phyloP scores from a whole-genome alignment of 2,113 vertebrate genomes.

The human region DNA sequence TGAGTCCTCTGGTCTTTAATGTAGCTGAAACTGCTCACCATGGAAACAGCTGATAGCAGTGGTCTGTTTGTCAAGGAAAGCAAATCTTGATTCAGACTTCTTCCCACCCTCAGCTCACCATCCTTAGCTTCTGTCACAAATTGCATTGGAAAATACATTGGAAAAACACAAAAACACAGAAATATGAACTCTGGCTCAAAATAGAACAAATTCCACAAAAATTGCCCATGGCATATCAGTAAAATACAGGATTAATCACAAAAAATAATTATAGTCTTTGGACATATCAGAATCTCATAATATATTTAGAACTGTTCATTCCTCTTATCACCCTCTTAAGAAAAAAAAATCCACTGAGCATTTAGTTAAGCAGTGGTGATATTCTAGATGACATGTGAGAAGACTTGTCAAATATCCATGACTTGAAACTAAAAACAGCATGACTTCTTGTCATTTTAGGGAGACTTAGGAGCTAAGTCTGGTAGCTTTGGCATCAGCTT shows the following conservation, averaged over 20 bases:
- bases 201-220: constrained; percentile 4
- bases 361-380: constrained; percentile 54
- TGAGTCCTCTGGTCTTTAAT: neutral
- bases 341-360: constrained; percentile 2
- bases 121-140: constrained; percentile 61
- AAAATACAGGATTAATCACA: constrained; percentile 58
- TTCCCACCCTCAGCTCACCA: neutral
- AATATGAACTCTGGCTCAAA: constrained; percentile 38
- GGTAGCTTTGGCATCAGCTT: constrained; percentile 62
- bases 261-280: constrained; percentile 60
- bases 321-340: constrained; percentile 10
- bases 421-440: constrained; percentile 50
- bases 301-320: constrained; percentile 48
- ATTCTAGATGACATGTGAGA: constrained; percentile 48
- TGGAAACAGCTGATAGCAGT: constrained; percentile 17
- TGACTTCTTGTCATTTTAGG: constrained; percentile 68
- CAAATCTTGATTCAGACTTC: neutral
- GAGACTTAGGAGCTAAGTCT: constrained; percentile 58
- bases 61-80: constrained; percentile 28
- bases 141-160: neutral
- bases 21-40: neutral
- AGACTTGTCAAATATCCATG: constrained; percentile 44
- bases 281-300: constrained; percentile 55
- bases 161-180: constrained; percentile 25
- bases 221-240: constrained; percentile 25